Conservation (phyloP, 2,797 vertebrate species). For the Pelodytes ibericus region DNA sequence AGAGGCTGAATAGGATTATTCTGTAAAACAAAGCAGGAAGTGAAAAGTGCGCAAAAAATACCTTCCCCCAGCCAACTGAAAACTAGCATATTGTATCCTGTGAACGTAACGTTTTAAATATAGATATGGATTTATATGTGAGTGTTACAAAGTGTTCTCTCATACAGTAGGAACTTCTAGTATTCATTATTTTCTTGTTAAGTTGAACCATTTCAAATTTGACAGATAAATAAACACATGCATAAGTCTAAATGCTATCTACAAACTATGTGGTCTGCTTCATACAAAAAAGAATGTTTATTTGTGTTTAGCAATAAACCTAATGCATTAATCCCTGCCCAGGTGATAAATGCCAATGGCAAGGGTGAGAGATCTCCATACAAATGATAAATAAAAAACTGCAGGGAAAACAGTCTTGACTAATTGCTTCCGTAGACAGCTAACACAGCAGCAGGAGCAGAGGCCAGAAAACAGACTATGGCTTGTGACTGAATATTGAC, state of each 20-base stretch:
- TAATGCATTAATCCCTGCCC: slow-evolving; percentile 20
- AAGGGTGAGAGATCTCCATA: slow-evolving; percentile 21
- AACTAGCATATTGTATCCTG: too few species aligned
- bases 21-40: too few species aligned
- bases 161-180: background rate
- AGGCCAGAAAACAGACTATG: slow-evolving; percentile 2
- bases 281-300: slow-evolving; percentile 25
- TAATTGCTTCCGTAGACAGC: slow-evolving; percentile 45
- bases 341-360: slow-evolving; percentile 36
- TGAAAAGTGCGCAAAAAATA: too few species aligned
- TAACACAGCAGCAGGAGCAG: too few species aligned
- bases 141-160: background rate
- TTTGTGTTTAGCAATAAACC: slow-evolving; percentile 13
- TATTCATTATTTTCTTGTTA: background rate
- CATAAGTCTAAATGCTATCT: slow-evolving; percentile 5
- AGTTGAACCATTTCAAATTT: background rate
- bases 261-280: slow-evolving; percentile 22
- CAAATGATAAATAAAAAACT: slow-evolving; percentile 36
- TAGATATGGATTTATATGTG: too few species aligned
- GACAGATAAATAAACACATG: background rate
- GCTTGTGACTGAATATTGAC: background rate
- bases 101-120: too few species aligned
- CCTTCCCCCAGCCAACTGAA: too few species aligned
- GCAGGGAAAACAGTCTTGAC: slow-evolving; percentile 32
- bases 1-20: too few species aligned